Evolutionary conservation across 1,140 invertebrate species (phyloP).

Genomic region (Microplitis demolitor): DNA sequence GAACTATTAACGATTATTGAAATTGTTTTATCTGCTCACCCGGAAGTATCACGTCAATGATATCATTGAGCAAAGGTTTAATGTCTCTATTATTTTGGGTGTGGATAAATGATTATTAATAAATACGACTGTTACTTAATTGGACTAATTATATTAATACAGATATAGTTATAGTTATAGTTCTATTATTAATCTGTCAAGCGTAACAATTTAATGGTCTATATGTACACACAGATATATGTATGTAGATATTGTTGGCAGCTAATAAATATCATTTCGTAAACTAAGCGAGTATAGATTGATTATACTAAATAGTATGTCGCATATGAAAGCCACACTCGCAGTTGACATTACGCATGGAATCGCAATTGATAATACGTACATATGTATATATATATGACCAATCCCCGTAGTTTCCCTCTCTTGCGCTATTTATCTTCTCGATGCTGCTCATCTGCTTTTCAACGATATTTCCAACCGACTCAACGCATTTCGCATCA

Average conservation of each 20-base stretch:
- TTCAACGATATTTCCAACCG: neutral
- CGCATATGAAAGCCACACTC: neutral
- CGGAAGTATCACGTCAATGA: too few species aligned
- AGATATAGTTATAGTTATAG: too few species aligned
- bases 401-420: neutral
- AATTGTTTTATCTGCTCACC: too few species aligned
- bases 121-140: too few species aligned
- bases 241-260: neutral
- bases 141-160: too few species aligned
- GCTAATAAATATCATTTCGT: neutral
- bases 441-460: neutral
- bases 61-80: too few species aligned
- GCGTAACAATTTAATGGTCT: too few species aligned
- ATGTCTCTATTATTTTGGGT: too few species aligned
- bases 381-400: neutral
- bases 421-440: neutral
- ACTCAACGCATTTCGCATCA: conserved; percentile 2
- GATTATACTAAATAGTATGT: neutral
- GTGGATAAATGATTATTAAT: too few species aligned
- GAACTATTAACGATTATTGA: too few species aligned
- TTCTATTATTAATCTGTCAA: too few species aligned
- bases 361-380: neutral
- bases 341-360: conserved; percentile 4
- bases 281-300: neutral
- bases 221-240: too few species aligned